A percentile compares a stretch with the other conserved stretches of the same genome.
Conservation (phyloP, 2,888 invertebrate species). For the Meteorus colon region DNA sequence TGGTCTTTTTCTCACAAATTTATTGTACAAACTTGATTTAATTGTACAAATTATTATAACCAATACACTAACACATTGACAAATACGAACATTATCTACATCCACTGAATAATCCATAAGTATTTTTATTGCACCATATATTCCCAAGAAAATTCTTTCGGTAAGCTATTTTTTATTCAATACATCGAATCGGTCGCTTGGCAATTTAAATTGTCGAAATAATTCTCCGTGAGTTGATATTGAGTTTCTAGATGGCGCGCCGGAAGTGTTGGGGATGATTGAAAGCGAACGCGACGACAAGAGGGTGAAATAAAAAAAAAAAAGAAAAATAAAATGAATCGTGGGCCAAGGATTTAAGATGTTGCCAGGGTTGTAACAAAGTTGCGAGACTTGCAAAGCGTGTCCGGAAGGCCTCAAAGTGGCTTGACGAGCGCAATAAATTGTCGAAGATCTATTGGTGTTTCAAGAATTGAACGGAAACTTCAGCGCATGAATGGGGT, state of each 20-base stretch:
- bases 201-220: constrained; percentile 32
- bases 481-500: constrained; percentile 14
- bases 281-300: constrained; percentile 31
- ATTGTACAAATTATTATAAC: too few relatives aligned
- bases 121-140: too few relatives aligned
- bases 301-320: neutral
- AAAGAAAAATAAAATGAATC: constrained; percentile 24
- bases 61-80: too few relatives aligned
- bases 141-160: too few relatives aligned
- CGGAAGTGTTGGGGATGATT: constrained; percentile 31
- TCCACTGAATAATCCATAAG: too few relatives aligned
- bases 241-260: constrained; percentile 41
- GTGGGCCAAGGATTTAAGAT: constrained; percentile 16
- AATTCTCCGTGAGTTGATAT: constrained; percentile 39
- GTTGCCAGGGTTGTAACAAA: constrained; percentile 25
- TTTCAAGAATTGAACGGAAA: constrained; percentile 18
- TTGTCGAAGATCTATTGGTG: constrained; percentile 26
- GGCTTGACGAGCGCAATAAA: constrained; percentile 35
- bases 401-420: constrained; percentile 38
- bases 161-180: neutral
- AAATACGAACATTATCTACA: too few relatives aligned
- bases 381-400: constrained; percentile 34
- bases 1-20: too few relatives aligned
- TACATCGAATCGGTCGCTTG: neutral
- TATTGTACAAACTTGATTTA: too few relatives aligned